These are phyloP conservation scores for Miichthys miiuy DNA, from an alignment of 2,797 vertebrate species.

Conservation along the genomic window DNA sequence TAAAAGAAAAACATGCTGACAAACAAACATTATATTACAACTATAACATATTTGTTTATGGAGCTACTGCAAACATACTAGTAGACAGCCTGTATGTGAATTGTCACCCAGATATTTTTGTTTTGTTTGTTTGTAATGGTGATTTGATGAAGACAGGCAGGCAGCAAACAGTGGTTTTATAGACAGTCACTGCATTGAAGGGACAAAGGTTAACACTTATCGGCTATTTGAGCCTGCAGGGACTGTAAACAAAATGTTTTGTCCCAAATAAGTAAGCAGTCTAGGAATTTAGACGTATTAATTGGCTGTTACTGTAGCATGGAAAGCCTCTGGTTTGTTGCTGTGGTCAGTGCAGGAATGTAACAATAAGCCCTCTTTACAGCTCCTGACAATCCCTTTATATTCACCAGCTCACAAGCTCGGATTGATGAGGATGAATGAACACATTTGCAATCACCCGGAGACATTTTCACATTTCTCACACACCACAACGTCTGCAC, in stretches of 20 bases:
- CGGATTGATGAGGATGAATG: slow-evolving; percentile 66
- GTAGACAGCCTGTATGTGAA: slow-evolving; percentile 11
- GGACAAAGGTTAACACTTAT: slow-evolving; percentile 85
- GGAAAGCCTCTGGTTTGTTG: slow-evolving; percentile 44
- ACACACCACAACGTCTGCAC: slow-evolving; percentile 22
- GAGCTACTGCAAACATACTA: neutral
- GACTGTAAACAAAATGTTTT: slow-evolving; percentile 80
- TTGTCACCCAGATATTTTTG: slow-evolving; percentile 12
- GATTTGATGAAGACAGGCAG: slow-evolving; percentile 54
- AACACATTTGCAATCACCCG: slow-evolving; percentile 38
- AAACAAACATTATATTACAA: neutral
- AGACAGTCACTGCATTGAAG: slow-evolving; percentile 66
- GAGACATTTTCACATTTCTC: slow-evolving; percentile 52
- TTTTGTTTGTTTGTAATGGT: slow-evolving; percentile 58
- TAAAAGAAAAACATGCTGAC: neutral
- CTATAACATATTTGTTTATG: too few relatives aligned
- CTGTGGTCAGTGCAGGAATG: slow-evolving; percentile 57
- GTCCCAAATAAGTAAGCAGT: slow-evolving; percentile 61
- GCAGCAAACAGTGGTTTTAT: slow-evolving; percentile 54
- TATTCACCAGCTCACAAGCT: slow-evolving; percentile 44
- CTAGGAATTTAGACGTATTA: slow-evolving; percentile 65
- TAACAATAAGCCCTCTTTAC: slow-evolving; percentile 67
- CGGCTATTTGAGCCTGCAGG: slow-evolving; percentile 67
- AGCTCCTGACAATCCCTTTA: slow-evolving; percentile 57
- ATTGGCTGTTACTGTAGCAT: slow-evolving; percentile 48